Conservation (phyloP, 1,140 invertebrate genomes). For the Meteorus sp. region DNA sequence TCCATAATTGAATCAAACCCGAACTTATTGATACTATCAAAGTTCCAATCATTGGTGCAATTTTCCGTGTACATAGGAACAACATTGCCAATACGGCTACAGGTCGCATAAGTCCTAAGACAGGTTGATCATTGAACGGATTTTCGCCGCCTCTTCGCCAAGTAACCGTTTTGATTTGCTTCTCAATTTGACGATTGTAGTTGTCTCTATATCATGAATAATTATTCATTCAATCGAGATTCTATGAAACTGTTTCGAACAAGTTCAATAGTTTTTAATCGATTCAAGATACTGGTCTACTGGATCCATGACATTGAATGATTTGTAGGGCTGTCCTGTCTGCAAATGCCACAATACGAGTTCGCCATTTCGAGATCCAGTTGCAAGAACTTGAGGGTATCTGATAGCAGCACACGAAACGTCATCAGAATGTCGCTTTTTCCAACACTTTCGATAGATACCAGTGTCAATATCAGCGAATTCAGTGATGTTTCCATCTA, state of each 20-base stretch:
- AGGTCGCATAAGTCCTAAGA: slow-evolving; percentile 29
- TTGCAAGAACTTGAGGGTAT: slow-evolving; percentile 68
- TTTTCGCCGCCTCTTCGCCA: slow-evolving; percentile 32
- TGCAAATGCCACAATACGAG: slow-evolving; percentile 77
- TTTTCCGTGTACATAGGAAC: slow-evolving; percentile 60
- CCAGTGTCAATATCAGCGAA: slow-evolving; percentile 64
- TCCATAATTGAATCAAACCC: slow-evolving; percentile 71
- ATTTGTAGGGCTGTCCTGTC: slow-evolving; percentile 68
- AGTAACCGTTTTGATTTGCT: slow-evolving; percentile 10
- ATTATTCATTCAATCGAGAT: too few relatives aligned
- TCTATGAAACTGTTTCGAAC: too few relatives aligned
- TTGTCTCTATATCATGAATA: too few relatives aligned
- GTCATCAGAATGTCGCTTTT: slow-evolving; percentile 71
- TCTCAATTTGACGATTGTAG: too few relatives aligned
- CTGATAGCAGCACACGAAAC: slow-evolving; percentile 67
- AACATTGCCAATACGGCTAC: slow-evolving; percentile 61
- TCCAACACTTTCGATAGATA: slow-evolving; percentile 62
- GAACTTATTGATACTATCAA: slow-evolving; percentile 69
- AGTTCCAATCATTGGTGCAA: slow-evolving; percentile 61
- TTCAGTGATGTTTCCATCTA: slow-evolving; percentile 70
- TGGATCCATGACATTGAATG: slow-evolving; percentile 40
- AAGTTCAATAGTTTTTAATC: too few relatives aligned
- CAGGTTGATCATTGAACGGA: too few relatives aligned
- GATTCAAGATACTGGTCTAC: slow-evolving; percentile 40
- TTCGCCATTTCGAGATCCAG: slow-evolving; percentile 73